These are phyloP conservation scores for Phallusia fumigata DNA, from an alignment of 23 tunicate genomes.

Conservation along the genomic window DNA sequence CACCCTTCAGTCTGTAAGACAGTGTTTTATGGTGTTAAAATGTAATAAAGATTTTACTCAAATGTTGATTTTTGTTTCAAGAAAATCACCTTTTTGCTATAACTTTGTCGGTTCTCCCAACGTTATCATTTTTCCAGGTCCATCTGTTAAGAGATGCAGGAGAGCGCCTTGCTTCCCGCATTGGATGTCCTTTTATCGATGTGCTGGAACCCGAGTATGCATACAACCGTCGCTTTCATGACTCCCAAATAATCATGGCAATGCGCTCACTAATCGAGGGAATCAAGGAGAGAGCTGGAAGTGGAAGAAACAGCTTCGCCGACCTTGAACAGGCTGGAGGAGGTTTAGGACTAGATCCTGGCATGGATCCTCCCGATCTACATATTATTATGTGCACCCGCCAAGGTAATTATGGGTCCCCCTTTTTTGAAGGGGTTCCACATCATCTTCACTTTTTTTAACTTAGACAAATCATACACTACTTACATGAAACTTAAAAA, in stretches of 20 bases:
- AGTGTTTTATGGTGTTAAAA: no score
- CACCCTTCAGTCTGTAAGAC: no score
- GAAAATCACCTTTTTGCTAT: not conserved
- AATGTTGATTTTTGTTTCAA: not conserved
- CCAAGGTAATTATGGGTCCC: slow-evolving; percentile 47
- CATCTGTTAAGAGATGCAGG: slow-evolving; percentile 74
- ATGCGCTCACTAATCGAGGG: slow-evolving; percentile 70
- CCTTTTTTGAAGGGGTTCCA: no score
- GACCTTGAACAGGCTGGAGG: slow-evolving; percentile 30
- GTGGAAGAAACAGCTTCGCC: slow-evolving; percentile 35
- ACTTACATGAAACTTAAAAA: no score
- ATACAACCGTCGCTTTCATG: slow-evolving; percentile 87
- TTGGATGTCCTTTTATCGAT: slow-evolving; percentile 90
- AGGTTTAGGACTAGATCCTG: slow-evolving; percentile 20
- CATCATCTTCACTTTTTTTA: no score
- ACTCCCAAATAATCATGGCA: slow-evolving; percentile 70
- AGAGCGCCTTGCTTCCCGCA: slow-evolving; percentile 64
- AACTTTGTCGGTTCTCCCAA: not conserved
- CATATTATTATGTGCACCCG: slow-evolving; percentile 83
- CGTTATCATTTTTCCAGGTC: no score
- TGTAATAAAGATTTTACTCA: not conserved
- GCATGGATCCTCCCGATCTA: slow-evolving; percentile 43
- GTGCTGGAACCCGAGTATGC: slow-evolving; percentile 82
- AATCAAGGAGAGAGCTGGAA: slow-evolving; percentile 80
- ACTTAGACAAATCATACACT: no score